These are phyloP conservation scores for Cerceris rybyensis DNA, from an alignment of 2,888 invertebrate genomes.

Conservation along the genomic window DNA sequence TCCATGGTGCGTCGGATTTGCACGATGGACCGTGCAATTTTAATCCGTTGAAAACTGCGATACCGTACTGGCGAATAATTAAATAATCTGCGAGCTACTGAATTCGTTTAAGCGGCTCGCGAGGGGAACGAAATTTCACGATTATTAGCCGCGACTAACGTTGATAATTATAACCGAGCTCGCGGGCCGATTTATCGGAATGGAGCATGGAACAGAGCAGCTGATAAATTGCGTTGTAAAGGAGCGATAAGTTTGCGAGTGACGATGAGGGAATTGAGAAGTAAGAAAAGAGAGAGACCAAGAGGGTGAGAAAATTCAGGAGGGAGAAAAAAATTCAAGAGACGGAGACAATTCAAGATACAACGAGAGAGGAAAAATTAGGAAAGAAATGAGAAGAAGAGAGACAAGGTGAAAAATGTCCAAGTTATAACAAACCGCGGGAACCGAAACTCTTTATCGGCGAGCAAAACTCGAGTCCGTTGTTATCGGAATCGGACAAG, in stretches of 20 bases:
- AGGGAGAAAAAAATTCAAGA: background rate
- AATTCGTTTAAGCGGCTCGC: background rate
- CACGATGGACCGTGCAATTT: no score
- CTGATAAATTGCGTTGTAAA: constrained; percentile 19
- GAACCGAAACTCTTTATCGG: constrained; percentile 53
- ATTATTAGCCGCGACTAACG: background rate
- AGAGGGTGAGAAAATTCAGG: constrained; percentile 10
- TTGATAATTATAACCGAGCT: background rate
- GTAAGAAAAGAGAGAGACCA: no score
- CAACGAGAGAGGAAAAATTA: constrained; percentile 15
- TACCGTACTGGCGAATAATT: no score
- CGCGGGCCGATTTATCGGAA: constrained; percentile 9
- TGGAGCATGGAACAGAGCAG: background rate
- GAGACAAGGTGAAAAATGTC: background rate
- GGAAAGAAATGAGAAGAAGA: constrained; percentile 1
- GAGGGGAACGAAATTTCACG: background rate
- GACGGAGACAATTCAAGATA: constrained; percentile 11
- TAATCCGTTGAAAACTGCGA: no score
- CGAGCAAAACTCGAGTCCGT: constrained; percentile 19
- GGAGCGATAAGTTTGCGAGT: no score
- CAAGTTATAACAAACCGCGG: constrained; percentile 27
- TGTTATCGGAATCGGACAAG: constrained; percentile 59
- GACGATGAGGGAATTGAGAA: no score
- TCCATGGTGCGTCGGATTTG: no score
- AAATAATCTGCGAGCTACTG: background rate